Evolutionary conservation across 2,888 invertebrate genomes (phyloP).

Genomic region (Hyposoter dolosus): DNA sequence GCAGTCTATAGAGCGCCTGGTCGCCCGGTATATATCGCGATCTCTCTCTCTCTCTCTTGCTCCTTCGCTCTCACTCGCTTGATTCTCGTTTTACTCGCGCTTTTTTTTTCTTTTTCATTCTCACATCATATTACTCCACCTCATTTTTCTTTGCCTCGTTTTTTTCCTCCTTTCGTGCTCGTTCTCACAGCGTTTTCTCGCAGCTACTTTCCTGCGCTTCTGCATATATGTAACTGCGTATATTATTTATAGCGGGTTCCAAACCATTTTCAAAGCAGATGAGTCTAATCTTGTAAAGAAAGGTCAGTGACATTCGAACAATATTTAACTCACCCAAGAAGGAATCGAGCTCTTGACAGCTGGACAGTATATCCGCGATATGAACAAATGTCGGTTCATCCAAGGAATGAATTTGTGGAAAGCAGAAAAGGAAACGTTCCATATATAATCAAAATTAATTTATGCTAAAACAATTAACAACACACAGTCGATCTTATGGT

Average conservation of each 20-base stretch:
- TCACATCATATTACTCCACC: slow-evolving; percentile 58
- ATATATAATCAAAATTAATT: too few relatives aligned
- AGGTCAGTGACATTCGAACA: neutral
- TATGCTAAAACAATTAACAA: too few relatives aligned
- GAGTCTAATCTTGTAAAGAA: neutral
- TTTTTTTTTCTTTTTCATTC: slow-evolving; percentile 53
- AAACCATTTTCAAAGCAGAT: neutral
- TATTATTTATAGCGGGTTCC: neutral
- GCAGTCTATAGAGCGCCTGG: slow-evolving; percentile 63
- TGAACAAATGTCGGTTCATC: too few relatives aligned
- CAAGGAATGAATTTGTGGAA: too few relatives aligned
- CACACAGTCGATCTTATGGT: too few relatives aligned
- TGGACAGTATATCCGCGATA: too few relatives aligned
- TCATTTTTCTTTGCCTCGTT: slow-evolving; percentile 52
- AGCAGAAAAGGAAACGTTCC: too few relatives aligned
- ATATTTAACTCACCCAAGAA: neutral
- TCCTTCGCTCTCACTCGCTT: slow-evolving; percentile 48
- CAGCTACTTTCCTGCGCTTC: neutral
- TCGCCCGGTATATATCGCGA: slow-evolving; percentile 54
- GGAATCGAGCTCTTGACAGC: neutral
- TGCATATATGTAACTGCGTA: neutral
- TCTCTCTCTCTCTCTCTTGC: slow-evolving; percentile 24
- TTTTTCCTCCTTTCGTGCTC: slow-evolving; percentile 6
- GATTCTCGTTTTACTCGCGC: slow-evolving; percentile 55
- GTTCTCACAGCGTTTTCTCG: slow-evolving; percentile 9